phyloP scores from a whole-genome alignment of 2,888 invertebrate genomes.

The Dendrolimus houi region DNA sequence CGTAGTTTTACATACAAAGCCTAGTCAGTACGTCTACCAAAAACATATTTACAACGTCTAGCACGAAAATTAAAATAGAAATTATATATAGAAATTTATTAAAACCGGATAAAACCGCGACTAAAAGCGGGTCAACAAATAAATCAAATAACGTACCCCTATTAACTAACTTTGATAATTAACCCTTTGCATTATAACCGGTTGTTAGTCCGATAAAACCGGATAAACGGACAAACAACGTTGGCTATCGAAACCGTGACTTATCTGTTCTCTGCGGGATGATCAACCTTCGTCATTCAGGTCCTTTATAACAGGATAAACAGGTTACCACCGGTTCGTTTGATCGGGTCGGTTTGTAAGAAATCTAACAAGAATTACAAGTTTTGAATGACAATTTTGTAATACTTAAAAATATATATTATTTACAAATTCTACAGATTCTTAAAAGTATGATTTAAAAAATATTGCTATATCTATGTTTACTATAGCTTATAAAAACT shows the following conservation, averaged over 20 bases:
- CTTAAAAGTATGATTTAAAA: no score
- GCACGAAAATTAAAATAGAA: neutral
- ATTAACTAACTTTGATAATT: neutral
- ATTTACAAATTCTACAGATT: no score
- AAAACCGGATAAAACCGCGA: neutral
- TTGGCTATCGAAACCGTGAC: slow-evolving; percentile 25
- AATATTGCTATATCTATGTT: no score
- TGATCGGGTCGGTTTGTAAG: slow-evolving; percentile 8
- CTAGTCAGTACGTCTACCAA: no score
- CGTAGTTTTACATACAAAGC: no score
- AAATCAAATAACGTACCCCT: neutral
- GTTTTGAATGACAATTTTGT: no score
- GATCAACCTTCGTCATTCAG: slow-evolving; percentile 19
- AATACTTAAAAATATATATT: no score
- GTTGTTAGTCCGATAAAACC: slow-evolving; percentile 10
- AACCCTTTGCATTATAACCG: neutral
- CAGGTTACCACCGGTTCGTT: slow-evolving; percentile 18
- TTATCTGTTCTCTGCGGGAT: slow-evolving; percentile 12
- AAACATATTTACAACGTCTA: no score
- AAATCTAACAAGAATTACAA: neutral
- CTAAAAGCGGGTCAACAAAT: neutral
- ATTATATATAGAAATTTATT: neutral
- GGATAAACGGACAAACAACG: slow-evolving; percentile 21
- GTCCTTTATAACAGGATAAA: slow-evolving; percentile 16
- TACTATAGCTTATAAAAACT: no score